phyloP scores from a whole-genome alignment of 2,888 invertebrate genomes.

The Heliconius sara region DNA sequence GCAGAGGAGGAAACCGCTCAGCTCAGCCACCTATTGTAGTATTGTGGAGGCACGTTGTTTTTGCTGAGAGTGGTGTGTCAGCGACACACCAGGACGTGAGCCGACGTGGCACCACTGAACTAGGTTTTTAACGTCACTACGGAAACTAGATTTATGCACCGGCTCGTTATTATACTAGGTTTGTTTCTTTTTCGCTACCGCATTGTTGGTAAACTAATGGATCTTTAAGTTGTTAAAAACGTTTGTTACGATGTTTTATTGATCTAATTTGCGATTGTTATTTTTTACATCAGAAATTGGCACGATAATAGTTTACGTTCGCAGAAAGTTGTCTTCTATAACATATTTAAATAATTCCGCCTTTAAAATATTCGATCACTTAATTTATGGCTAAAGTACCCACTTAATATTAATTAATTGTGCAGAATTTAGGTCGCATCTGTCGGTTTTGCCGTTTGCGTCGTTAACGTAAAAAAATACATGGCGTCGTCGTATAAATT shows the following conservation, averaged over 20 bases:
- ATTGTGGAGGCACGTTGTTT: conserved; percentile 79
- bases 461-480: conserved; percentile 26
- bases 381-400: conserved; percentile 1
- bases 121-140: conserved; percentile 59
- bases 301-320: neutral
- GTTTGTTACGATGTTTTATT: conserved; percentile 2
- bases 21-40: conserved; percentile 78
- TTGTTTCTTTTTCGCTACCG: conserved; percentile 9
- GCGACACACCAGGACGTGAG: conserved; percentile 62
- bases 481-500: conserved; percentile 30
- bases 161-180: conserved; percentile 50
- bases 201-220: conserved; percentile 23
- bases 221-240: conserved; percentile 1
- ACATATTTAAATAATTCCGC: neutral
- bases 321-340: neutral
- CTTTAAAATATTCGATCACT: neutral
- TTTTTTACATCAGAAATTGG: neutral
- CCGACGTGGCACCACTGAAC: conserved; percentile 60
- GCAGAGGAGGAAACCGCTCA: conserved; percentile 65
- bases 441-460: conserved; percentile 26
- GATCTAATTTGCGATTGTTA: neutral
- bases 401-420: conserved; percentile 8
- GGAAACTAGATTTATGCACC: conserved; percentile 63
- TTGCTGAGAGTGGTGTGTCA: conserved; percentile 76
- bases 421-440: conserved; percentile 28